phyloP scores from a whole-genome alignment of 37 sponge, comb jelly and placozoan species.

The Petrosia ficiformis region DNA sequence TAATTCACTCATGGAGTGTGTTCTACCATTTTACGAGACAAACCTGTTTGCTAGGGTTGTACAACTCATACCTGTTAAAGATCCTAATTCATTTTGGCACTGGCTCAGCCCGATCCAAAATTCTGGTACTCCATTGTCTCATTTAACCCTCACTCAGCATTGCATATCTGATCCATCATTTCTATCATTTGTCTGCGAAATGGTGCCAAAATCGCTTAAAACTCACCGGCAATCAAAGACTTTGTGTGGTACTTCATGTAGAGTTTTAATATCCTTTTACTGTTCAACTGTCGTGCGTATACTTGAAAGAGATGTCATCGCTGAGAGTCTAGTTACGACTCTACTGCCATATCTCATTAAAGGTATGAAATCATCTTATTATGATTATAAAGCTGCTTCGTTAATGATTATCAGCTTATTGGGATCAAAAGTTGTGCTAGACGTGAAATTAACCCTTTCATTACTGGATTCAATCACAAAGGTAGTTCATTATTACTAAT shows the following conservation, averaged over 20 bases:
- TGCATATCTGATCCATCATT: slow-evolving; percentile 62
- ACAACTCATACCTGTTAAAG: slow-evolving; percentile 74
- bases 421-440: slow-evolving; percentile 29
- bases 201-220: slow-evolving; percentile 53
- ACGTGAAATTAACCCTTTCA: slow-evolving; percentile 25
- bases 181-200: slow-evolving; percentile 73
- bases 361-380: slow-evolving; percentile 65
- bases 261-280: slow-evolving; percentile 43
- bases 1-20: slow-evolving; percentile 78
- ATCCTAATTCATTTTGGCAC: slow-evolving; percentile 69
- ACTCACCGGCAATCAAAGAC: too few species aligned
- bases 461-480: slow-evolving; percentile 61
- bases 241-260: background rate
- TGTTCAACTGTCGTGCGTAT: slow-evolving; percentile 47
- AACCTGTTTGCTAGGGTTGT: slow-evolving; percentile 83
- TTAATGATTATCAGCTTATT: slow-evolving; percentile 57
- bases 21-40: slow-evolving; percentile 92
- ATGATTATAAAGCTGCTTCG: slow-evolving; percentile 55
- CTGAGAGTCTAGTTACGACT: slow-evolving; percentile 50
- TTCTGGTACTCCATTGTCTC: slow-evolving; percentile 68
- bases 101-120: slow-evolving; percentile 78
- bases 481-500: slow-evolving; percentile 22
- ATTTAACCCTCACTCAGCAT: slow-evolving; percentile 67
- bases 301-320: slow-evolving; percentile 26
- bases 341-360: slow-evolving; percentile 59